Base-by-base conservation (phyloP, 2,797 vertebrate genomes). In the Dromococcyx pavoninus region DNA sequence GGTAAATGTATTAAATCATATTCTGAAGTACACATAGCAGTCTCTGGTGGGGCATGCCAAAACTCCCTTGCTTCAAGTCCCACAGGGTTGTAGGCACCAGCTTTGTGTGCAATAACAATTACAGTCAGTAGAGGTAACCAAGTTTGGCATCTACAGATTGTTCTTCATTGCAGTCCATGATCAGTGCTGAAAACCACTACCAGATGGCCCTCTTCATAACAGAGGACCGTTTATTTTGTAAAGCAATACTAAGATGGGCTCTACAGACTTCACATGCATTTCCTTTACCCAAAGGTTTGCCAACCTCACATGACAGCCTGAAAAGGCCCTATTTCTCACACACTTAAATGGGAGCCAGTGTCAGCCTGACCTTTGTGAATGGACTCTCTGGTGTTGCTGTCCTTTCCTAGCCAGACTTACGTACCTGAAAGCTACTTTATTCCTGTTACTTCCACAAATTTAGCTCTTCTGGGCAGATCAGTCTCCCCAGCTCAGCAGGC, bases 331-430 rank as follows among this genome's bases (percentile, higher is more conserved):
- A 30, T 37, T 76, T 81, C 39, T 39, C 56, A 72, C 6, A 66
- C 17, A 51, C 8, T 58, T 17, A 21, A 14, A 44, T 3, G 13
- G 18, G 16, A 74, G 14, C 56, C 13, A 25, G 3, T 5, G 7
- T 30, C 30, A 66, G 48, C 8, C 2, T 51, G 14, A 33, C 21
- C 30, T 23, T 64, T 11, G 43, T 28, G 17, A 82, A 60, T 0
- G 4, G 32, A 5, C 10, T n/a, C 35, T 79, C 24, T 0, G 0
- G 22, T 30, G 11, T 13, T 54, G 21, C 39, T 44, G 50, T 11
- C 30, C 27, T 64, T 43, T 65, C 39, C 41, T 32, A 72, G 54
- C 2, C 67, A 88, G 51, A 69, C 13, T 64, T 56, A 21, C 0
- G 4, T 10, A 75, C 22, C 17, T 65, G 64, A 62, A 82, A 92